Conservation (phyloP, 2,113 vertebrate species). For the Embiotoca jacksoni region DNA sequence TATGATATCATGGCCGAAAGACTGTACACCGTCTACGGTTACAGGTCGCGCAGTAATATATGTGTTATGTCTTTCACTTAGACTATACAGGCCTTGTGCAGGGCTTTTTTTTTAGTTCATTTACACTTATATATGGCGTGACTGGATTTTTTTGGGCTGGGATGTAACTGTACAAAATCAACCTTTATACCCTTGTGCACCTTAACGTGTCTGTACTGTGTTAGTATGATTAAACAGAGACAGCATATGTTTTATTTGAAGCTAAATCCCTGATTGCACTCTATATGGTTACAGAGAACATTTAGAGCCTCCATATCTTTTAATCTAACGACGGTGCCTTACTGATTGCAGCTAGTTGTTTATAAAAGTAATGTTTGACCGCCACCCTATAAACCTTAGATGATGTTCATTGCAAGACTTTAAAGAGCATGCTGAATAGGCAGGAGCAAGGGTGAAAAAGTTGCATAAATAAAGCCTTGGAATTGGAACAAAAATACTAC, state of each 20-base stretch:
- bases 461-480: no score
- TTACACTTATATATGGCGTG: slow-evolving; percentile 28
- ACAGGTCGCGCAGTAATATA: slow-evolving; percentile 35
- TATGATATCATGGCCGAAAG: slow-evolving; percentile 49
- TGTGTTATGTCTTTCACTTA: slow-evolving; percentile 59
- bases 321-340: not conserved
- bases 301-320: not conserved
- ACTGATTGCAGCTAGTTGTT: no score
- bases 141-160: slow-evolving; percentile 19
- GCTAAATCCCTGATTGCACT: not conserved
- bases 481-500: no score
- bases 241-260: not conserved
- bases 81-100: slow-evolving; percentile 32
- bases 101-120: slow-evolving; percentile 23
- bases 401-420: no score
- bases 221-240: not conserved
- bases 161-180: not conserved
- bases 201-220: not conserved
- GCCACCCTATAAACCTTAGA: no score
- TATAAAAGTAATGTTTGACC: no score
- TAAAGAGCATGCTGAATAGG: no score
- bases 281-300: not conserved
- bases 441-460: no score
- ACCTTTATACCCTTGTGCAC: not conserved
- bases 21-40: slow-evolving; percentile 18